Evolutionary conservation across 2,797 vertebrate species (phyloP).

Genomic region (Sebastes ruberrimus): DNA sequence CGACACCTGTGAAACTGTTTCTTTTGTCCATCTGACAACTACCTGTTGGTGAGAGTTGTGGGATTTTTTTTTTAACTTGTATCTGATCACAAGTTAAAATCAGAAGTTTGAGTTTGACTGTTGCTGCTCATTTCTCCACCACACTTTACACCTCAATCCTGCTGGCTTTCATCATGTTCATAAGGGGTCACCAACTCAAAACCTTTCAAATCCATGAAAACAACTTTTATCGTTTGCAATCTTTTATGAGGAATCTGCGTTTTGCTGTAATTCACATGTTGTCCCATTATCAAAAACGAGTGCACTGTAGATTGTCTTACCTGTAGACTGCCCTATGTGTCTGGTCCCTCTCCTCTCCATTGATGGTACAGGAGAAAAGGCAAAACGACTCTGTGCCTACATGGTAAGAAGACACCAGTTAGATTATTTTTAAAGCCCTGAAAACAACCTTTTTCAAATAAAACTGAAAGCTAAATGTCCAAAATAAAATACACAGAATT

Average conservation of each 20-base stretch:
- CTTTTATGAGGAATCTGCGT: not conserved
- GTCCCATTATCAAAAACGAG: not conserved
- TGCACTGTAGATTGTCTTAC: slow-evolving; percentile 73
- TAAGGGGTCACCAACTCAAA: not conserved
- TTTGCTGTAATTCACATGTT: not conserved
- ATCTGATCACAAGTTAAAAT: too few species aligned
- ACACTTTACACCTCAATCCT: not conserved
- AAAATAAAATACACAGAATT: not conserved
- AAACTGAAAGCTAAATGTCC: not conserved
- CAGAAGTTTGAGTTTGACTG: not conserved
- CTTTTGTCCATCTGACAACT: too few species aligned
- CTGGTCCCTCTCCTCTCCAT: slow-evolving; percentile 95
- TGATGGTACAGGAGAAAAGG: slow-evolving; percentile 94
- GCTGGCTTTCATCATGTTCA: not conserved
- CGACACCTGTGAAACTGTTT: too few species aligned
- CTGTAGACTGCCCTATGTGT: slow-evolving; percentile 97
- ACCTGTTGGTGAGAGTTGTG: not conserved
- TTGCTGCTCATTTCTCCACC: not conserved
- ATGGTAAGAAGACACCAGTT: slow-evolving; percentile 5
- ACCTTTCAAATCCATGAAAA: not conserved
- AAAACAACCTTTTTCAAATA: not conserved
- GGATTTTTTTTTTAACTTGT: too few species aligned
- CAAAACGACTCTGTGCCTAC: slow-evolving; percentile 97
- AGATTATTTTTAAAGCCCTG: not conserved
- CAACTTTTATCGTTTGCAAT: not conserved